Base-by-base conservation (phyloP, 30 jellyfish, hydroid and myxozoan genomes). In the Morbakka virulenta region DNA sequence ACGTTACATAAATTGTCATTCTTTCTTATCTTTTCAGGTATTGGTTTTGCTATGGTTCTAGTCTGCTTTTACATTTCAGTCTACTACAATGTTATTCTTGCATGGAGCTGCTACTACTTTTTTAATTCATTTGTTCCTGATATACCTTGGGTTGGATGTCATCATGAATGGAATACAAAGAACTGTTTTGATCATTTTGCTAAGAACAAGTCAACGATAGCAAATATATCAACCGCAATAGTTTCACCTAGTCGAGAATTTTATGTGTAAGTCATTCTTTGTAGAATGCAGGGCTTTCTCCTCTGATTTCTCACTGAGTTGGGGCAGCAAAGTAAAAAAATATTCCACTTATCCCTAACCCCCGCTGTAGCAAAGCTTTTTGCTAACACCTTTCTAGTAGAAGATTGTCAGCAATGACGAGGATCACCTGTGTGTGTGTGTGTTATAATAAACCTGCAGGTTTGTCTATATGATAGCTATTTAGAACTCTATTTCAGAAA, bases 21-120 rank as follows among this genome's bases (percentile, higher is more conserved):
- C n/a, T n/a, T n/a, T n/a, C 24, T 25, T 57, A 14, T 11, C 24
- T 21, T 26, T 14, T 4, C 69, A 89, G 97, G 97, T 21, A 76
- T 89, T 74, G 97, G 97, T 3, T 72, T 57, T 23, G 89, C 93
- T 2, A 89, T 89, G 97, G 74, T 81, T 75, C 70, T 89, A 52
- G 85, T 89, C 17, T 89, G 96, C 17, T 75, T 82, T 57, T 74
- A 81, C 73, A 65, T 80, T 33, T 82, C 97, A 1, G 71, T 89
- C 0, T 89, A 89, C 51, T 89, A 89, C 84, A 89, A 89, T 63
- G 97, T 89, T 2, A 82, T 89, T 2, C 78, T 89, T 22, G 97
- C 97, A 0, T 89, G 97, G 97, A 79, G 97, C 69, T 89, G 97
- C 53, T 83, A 72, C 52, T 88, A 80, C 67, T 80, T 88, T 72